phyloP scores from a whole-genome alignment of 2,888 invertebrate species.

The Callinectes sapidus region DNA sequence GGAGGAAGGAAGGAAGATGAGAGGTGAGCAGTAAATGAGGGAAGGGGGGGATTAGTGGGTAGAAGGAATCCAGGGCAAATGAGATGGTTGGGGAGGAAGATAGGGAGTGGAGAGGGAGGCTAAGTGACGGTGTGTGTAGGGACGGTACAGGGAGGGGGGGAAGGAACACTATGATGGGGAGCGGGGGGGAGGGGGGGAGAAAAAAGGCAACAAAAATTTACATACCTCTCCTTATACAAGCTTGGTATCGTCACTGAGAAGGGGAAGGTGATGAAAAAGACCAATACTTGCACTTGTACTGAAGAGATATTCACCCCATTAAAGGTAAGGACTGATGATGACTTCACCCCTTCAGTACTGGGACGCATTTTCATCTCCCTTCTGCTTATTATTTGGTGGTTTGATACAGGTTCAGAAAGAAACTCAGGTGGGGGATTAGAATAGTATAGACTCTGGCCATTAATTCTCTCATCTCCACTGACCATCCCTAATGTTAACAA shows the following conservation, averaged over 20 bases:
- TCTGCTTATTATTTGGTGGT: too few relatives aligned
- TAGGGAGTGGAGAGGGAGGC: not conserved
- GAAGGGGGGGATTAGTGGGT: not conserved
- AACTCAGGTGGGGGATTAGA: too few relatives aligned
- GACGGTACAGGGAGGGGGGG: not conserved
- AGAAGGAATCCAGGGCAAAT: not conserved
- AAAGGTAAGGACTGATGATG: not conserved
- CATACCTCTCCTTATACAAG: not conserved
- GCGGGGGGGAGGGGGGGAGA: not conserved
- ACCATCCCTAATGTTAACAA: too few relatives aligned
- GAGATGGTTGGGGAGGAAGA: conserved; percentile 26
- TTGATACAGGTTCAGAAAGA: too few relatives aligned
- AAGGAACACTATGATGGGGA: too few relatives aligned
- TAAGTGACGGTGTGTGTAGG: not conserved
- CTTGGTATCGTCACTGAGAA: not conserved
- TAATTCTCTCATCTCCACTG: too few relatives aligned
- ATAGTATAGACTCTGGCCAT: too few relatives aligned
- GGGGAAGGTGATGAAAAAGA: not conserved
- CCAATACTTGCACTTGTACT: not conserved
- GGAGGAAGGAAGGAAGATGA: not conserved
- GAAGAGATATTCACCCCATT: too few relatives aligned
- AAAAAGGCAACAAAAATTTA: conserved; percentile 3
- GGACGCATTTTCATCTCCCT: too few relatives aligned
- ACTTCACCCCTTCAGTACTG: too few relatives aligned
- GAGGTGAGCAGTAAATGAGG: not conserved